Evolutionary conservation across 2,797 vertebrate species (phyloP).

Genomic region (Streptopelia turtur): DNA sequence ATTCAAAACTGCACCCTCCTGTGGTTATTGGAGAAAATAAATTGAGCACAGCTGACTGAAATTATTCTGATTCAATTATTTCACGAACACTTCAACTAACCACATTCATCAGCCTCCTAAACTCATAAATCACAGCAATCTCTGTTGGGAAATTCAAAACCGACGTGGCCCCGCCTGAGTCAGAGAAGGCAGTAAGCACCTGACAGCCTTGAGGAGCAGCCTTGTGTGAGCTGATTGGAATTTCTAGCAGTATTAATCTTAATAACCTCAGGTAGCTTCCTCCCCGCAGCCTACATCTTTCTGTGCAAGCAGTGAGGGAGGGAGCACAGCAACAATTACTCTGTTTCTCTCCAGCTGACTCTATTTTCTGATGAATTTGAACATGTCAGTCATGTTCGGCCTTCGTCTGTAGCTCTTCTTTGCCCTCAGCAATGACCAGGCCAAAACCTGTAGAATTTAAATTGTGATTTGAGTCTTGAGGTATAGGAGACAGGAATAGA

Average conservation of each 20-base stretch:
- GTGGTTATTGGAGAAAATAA: conserved; percentile 43
- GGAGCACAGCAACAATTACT: conserved; percentile 15
- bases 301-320: background rate
- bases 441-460: background rate
- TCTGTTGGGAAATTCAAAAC: conserved; percentile 59
- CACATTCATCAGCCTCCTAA: conserved; percentile 62
- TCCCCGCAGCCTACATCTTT: background rate
- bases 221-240: conserved; percentile 63
- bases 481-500: background rate
- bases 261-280: conserved; percentile 68
- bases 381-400: background rate
- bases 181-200: conserved; percentile 43
- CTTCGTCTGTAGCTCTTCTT: background rate
- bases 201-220: conserved; percentile 66
- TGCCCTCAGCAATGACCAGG: background rate
- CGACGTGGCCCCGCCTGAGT: conserved; percentile 55
- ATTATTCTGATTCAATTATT: conserved; percentile 66
- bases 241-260: conserved; percentile 69
- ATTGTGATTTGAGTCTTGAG: background rate
- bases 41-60: conserved; percentile 36
- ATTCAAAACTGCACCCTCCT: conserved; percentile 50
- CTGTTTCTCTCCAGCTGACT: conserved; percentile 17
- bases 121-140: conserved; percentile 64
- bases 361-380: conserved; percentile 14
- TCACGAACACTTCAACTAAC: conserved; percentile 57